These are phyloP conservation scores for Marcusenius ussheri DNA, from an alignment of 2,113 vertebrate genomes.

Conservation along the genomic window DNA sequence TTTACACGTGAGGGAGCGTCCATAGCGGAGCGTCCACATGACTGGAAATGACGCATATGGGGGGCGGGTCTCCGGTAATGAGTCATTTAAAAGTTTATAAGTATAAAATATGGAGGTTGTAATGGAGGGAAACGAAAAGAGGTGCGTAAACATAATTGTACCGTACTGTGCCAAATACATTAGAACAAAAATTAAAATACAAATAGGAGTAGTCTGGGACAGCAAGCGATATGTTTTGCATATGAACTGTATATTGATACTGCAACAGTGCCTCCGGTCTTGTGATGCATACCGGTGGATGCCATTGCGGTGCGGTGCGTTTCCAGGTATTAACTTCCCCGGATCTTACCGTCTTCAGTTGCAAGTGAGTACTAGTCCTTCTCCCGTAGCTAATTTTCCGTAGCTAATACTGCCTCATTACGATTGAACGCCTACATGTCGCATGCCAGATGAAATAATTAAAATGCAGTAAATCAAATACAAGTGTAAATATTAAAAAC, in stretches of 20 bases:
- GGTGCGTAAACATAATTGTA: not conserved
- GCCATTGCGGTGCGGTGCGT: constrained; percentile 83
- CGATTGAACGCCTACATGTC: not conserved
- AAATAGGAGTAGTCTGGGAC: not conserved
- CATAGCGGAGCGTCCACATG: not conserved
- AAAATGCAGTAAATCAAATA: not conserved
- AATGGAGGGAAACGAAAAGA: not conserved
- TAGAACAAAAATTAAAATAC: not conserved
- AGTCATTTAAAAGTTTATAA: not conserved
- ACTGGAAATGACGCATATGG: not conserved
- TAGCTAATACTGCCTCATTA: not conserved
- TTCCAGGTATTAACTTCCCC: constrained; percentile 81
- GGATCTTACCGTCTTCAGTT: constrained; percentile 82
- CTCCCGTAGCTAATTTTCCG: not conserved
- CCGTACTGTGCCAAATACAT: not conserved
- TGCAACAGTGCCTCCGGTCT: constrained; percentile 67
- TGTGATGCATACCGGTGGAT: constrained; percentile 83
- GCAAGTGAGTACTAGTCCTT: constrained; percentile 73
- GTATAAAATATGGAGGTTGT: not conserved
- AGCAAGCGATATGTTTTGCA: constrained; percentile 29
- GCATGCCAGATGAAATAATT: not conserved
- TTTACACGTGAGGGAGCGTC: not conserved
- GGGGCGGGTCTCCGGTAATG: not conserved
- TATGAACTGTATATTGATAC: not conserved
- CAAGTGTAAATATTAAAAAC: not conserved